Base-by-base conservation (phyloP, 2,113 vertebrate genomes). In the Hemicordylus capensis region DNA sequence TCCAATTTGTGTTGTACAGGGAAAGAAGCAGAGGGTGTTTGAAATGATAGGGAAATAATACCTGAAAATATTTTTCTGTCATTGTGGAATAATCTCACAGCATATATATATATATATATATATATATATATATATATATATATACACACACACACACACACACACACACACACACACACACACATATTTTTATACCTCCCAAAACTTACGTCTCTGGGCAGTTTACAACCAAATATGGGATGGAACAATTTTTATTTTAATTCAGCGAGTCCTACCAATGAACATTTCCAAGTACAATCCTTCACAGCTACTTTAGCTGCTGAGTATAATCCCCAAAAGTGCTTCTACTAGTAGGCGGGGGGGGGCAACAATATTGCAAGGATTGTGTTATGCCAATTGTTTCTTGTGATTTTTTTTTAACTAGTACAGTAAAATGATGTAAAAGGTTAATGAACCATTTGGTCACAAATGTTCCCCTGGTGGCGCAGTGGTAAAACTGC, bases 11-110 rank as follows among this genome's bases (percentile, higher is more conserved):
- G 83, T 31, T 26, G 6, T 59, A 11, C 15, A 84, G 34, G 63
- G 73, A 22, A 91, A 77, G 76, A 82, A 63, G 63, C 10, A 69
- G 4, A 11, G 75, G 31, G 48, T n/a, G 70, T 24, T 0, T 1
- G 46, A 72, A 34, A 61, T 72, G 22, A 51, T 39, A 69, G 42
- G 28, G 84, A 22, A 42, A 75, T 1, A 56, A 28, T 56, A 26
- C 44, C 84, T 44, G 81, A 83, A 85, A 85, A 81, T 6, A 15
- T 80, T 46, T 80, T 66, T 80, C 44, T 42, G 37, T 84, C 2
- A 81, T 76, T 87, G 70, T 2, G 59, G 77, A 87, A 82, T 72
- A 17, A 39, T 79, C 7, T 89, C 59, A 72, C 24, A 54, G 14
- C 15, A 42, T 39, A 54, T 54, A 22, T n/a, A n/a, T n/a, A n/a